phyloP scores from a whole-genome alignment of 2,888 invertebrate species.

The Brassicogethes aeneus region DNA sequence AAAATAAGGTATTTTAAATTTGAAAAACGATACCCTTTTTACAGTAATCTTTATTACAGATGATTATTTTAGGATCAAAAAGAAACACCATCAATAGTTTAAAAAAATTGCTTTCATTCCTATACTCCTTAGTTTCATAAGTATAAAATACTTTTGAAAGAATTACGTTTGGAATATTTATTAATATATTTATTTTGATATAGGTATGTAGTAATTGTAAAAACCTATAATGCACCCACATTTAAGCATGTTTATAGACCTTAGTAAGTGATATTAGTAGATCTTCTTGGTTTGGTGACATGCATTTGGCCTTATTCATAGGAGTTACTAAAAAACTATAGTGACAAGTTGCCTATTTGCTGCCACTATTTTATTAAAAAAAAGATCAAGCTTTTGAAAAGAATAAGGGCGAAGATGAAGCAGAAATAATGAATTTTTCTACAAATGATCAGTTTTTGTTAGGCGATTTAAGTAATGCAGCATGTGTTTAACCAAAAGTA shows the following conservation, averaged over 20 bases:
- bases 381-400: too few species aligned
- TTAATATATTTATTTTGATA: slow-evolving; percentile 48
- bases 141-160: slow-evolving; percentile 62
- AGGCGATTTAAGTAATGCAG: too few species aligned
- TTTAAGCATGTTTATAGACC: slow-evolving; percentile 65
- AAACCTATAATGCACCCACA: background rate
- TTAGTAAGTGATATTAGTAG: slow-evolving; percentile 76
- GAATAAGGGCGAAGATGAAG: too few species aligned
- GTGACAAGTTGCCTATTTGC: slow-evolving; percentile 28
- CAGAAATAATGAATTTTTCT: too few species aligned
- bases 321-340: slow-evolving; percentile 44
- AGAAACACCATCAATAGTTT: too few species aligned
- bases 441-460: too few species aligned
- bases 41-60: too few species aligned
- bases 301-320: slow-evolving; percentile 82
- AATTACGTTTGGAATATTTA: slow-evolving; percentile 59
- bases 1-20: too few species aligned
- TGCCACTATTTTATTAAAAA: slow-evolving; percentile 18
- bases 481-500: too few species aligned
- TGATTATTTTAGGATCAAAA: too few species aligned
- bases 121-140: slow-evolving; percentile 48
- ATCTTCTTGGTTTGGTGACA: slow-evolving; percentile 85
- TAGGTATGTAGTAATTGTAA: slow-evolving; percentile 43
- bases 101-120: slow-evolving; percentile 32
- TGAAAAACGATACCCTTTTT: too few species aligned